Percentiles rank a stretch among this genome's conserved stretches.
phyloP scores from a whole-genome alignment of 2,888 invertebrate genomes.

The Alentia gelatinosa region DNA sequence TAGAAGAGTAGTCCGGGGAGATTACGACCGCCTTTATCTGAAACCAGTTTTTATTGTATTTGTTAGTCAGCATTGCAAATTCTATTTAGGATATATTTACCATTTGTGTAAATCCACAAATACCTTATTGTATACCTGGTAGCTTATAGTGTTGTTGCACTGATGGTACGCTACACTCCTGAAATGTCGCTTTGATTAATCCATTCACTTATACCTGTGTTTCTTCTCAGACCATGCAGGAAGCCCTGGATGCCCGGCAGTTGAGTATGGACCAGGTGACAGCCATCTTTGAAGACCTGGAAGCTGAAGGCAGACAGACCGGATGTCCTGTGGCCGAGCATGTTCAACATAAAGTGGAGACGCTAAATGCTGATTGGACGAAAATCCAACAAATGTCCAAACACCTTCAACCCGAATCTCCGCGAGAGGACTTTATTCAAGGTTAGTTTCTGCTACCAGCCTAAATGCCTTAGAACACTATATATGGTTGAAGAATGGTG shows the following conservation, averaged over 20 bases:
- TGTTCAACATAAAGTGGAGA: constrained; percentile 70
- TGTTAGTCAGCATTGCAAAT: too few species aligned
- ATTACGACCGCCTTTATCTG: too few species aligned
- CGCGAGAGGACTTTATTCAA: constrained; percentile 66
- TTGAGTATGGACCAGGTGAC: constrained; percentile 72
- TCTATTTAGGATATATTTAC: too few species aligned
- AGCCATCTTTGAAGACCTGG: constrained; percentile 66
- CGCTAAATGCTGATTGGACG: constrained; percentile 75
- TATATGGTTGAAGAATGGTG: too few species aligned
- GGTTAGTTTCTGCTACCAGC: neutral
- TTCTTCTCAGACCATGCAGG: constrained; percentile 72
- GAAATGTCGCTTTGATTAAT: too few species aligned
- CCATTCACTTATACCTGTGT: too few species aligned
- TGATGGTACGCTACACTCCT: too few species aligned
- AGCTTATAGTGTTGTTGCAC: too few species aligned
- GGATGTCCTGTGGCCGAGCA: constrained; percentile 69
- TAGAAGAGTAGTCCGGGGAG: too few species aligned
- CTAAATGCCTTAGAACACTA: neutral
- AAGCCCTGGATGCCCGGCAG: constrained; percentile 72
- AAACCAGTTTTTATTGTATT: too few species aligned
- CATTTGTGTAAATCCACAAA: too few species aligned
- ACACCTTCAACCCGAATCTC: constrained; percentile 66
- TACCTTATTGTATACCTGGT: too few species aligned
- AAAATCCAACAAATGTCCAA: constrained; percentile 70
- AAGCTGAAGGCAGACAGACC: constrained; percentile 67